phyloP scores from a whole-genome alignment of 1,140 invertebrate species.

The Hylaeus anthracinus region DNA sequence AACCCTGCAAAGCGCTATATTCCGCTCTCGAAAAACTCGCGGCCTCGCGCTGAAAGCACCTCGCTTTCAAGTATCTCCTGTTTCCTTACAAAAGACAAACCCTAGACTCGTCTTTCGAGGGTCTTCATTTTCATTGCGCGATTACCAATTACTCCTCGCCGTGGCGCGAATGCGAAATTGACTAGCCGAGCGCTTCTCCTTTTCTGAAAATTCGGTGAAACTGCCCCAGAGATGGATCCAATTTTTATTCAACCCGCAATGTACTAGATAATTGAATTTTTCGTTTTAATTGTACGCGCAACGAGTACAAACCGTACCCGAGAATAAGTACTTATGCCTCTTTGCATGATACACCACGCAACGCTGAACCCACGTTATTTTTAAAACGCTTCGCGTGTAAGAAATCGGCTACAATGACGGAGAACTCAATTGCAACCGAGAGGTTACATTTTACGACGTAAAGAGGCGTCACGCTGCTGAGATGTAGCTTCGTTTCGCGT shows the following conservation, averaged over 20 bases:
- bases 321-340: too few relatives aligned
- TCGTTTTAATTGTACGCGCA: too few relatives aligned
- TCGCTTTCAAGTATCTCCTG: background rate
- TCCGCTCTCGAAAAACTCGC: background rate
- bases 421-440: background rate
- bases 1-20: background rate
- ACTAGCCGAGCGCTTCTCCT: background rate
- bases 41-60: background rate
- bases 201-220: background rate
- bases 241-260: too few relatives aligned
- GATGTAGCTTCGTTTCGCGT: background rate
- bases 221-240: background rate
- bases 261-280: too few relatives aligned
- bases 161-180: background rate
- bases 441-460: background rate
- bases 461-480: background rate
- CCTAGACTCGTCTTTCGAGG: background rate
- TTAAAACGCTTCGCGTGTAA: background rate
- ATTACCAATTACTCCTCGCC: conserved; percentile 3
- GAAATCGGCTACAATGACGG: too few relatives aligned
- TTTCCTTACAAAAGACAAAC: background rate
- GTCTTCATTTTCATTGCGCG: background rate
- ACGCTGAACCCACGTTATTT: too few relatives aligned
- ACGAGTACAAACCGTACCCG: too few relatives aligned
- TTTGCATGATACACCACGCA: too few relatives aligned